Percentiles rank a stretch among this genome's conserved stretches.
Conservation (phyloP, 2,888 invertebrate species). For the Nomada fucata region DNA sequence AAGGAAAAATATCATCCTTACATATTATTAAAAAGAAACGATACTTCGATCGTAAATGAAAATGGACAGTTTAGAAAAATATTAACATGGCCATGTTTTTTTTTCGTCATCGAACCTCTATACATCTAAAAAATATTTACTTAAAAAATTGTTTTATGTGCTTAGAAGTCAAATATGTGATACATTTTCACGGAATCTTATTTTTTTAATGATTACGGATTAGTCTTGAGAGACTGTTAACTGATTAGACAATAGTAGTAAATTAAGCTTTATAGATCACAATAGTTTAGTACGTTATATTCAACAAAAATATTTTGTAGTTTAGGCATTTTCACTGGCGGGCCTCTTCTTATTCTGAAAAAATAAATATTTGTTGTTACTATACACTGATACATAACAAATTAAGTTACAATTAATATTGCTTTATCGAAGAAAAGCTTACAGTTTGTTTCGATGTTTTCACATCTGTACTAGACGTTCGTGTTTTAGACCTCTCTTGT, state of each 20-base stretch:
- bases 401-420: not conserved
- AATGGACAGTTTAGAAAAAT: conserved; percentile 52
- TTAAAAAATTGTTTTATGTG: conserved; percentile 31
- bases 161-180: conserved; percentile 30
- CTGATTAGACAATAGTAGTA: conserved; percentile 48
- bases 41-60: conserved; percentile 20
- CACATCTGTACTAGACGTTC: conserved; percentile 85
- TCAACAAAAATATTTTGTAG: conserved; percentile 48
- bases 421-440: conserved; percentile 55
- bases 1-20: conserved; percentile 3
- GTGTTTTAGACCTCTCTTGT: conserved; percentile 90
- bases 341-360: conserved; percentile 80
- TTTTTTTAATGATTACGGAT: conserved; percentile 45
- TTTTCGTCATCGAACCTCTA: conserved; percentile 10
- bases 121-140: conserved; percentile 27
- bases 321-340: conserved; percentile 80
- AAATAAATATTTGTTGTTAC: conserved; percentile 23
- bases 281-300: conserved; percentile 64
- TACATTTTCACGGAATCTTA: conserved; percentile 40
- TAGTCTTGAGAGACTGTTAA: conserved; percentile 47
- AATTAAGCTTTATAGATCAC: conserved; percentile 72
- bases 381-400: not conserved
- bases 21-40: conserved; percentile 2
- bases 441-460: conserved; percentile 82
- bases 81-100: conserved; percentile 26